Evolutionary conservation across 2,113 vertebrate species (phyloP).

Genomic region (Onychorhynchus coronatus): DNA sequence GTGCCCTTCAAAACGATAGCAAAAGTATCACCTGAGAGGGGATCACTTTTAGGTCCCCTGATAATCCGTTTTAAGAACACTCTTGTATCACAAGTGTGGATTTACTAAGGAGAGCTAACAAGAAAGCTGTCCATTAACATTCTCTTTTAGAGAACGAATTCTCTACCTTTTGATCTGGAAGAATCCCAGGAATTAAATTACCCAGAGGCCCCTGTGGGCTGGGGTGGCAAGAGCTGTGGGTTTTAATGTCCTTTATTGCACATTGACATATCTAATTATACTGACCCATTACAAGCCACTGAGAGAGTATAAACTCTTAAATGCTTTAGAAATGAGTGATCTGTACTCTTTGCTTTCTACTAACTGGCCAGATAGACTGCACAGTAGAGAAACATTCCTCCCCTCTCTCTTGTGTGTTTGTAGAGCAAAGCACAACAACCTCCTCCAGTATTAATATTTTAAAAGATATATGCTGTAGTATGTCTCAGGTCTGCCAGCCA

Average conservation of each 20-base stretch:
- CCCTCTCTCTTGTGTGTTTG: background rate
- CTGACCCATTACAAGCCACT: background rate
- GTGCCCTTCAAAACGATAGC: background rate
- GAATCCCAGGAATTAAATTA: background rate
- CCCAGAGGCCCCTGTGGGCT: background rate
- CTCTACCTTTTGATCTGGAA: background rate
- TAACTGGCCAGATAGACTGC: background rate
- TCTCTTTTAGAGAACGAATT: background rate
- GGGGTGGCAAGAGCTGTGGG: background rate
- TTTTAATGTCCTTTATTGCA: background rate
- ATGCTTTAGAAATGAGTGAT: background rate
- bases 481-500: background rate
- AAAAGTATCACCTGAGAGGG: background rate
- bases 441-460: background rate
- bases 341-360: background rate
- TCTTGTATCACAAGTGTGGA: background rate
- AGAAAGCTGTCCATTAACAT: background rate
- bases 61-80: background rate
- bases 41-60: background rate
- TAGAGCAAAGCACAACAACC: background rate
- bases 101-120: background rate
- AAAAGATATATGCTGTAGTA: background rate
- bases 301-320: background rate
- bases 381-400: background rate
- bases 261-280: background rate